A percentile compares a stretch with the other conserved stretches of the same genome.
phyloP scores from a whole-genome alignment of 2,797 vertebrate species.

The Erpetoichthys calabaricus region DNA sequence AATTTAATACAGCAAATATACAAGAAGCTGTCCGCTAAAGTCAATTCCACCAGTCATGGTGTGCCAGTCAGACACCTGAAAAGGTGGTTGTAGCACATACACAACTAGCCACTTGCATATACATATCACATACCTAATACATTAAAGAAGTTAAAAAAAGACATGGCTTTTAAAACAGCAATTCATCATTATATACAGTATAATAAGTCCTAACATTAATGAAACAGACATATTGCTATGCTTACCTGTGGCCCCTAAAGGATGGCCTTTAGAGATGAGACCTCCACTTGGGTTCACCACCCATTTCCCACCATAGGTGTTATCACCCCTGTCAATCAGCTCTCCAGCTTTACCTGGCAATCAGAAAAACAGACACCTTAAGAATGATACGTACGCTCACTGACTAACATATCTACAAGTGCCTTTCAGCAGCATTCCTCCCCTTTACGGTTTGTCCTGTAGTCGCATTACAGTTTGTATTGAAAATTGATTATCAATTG shows the following conservation, averaged over 20 bases:
- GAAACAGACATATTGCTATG: not conserved
- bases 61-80: no score
- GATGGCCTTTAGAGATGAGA: slow-evolving; percentile 92
- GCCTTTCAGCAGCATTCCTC: not conserved
- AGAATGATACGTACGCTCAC: not conserved
- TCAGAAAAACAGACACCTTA: slow-evolving; percentile 8
- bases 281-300: slow-evolving; percentile 94
- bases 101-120: no score
- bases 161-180: no score
- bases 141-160: no score
- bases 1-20: no score
- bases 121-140: no score
- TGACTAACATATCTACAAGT: not conserved
- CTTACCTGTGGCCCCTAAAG: slow-evolving; percentile 89
- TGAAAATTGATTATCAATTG: no score
- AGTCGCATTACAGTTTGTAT: no score
- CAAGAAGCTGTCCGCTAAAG: no score
- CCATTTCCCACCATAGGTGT: slow-evolving; percentile 90
- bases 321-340: slow-evolving; percentile 85
- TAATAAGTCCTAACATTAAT: not conserved
- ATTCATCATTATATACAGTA: no score
- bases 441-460: not conserved
- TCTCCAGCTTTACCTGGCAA: slow-evolving; percentile 67
- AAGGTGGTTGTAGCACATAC: no score
- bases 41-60: no score